phyloP scores from a whole-genome alignment of 2,797 vertebrate genomes.

The Vireo griseus region DNA sequence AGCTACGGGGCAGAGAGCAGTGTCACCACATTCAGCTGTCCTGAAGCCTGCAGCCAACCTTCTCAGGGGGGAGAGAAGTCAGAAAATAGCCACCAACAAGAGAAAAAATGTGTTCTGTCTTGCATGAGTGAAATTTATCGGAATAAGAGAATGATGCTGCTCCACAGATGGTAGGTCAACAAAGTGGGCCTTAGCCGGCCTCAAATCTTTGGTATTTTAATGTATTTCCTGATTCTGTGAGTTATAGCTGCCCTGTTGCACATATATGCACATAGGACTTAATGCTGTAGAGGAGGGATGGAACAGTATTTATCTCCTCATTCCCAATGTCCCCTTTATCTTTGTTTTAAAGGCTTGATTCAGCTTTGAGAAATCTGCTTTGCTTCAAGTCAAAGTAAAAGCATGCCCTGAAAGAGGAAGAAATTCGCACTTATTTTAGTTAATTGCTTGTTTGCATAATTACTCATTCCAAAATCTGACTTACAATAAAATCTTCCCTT shows the following conservation, averaged over 20 bases:
- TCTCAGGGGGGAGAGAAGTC: background rate
- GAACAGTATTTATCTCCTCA: background rate
- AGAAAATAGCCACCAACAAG: background rate
- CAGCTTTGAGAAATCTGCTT: background rate
- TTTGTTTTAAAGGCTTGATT: slow-evolving; percentile 14
- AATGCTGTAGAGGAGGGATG: background rate
- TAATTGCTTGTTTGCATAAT: slow-evolving; percentile 59
- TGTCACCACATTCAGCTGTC: background rate
- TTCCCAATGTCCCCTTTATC: background rate
- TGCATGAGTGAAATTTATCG: background rate
- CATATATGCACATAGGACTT: background rate
- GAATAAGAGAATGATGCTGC: background rate
- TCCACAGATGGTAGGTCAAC: background rate
- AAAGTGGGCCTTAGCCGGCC: background rate
- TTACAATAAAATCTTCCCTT: slow-evolving; percentile 28
- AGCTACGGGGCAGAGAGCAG: background rate
- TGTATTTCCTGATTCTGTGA: slow-evolving; percentile 41
- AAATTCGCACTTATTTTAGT: slow-evolving; percentile 33
- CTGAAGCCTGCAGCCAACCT: background rate
- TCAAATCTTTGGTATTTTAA: slow-evolving; percentile 12
- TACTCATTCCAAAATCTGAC: slow-evolving; percentile 14
- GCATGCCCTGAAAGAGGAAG: background rate
- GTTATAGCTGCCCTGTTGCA: slow-evolving; percentile 12
- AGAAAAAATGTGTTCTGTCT: background rate
- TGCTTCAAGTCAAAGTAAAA: slow-evolving; percentile 7